These are phyloP conservation scores for Leucozona laternaria DNA, from an alignment of 2,888 invertebrate species.

Conservation along the genomic window DNA sequence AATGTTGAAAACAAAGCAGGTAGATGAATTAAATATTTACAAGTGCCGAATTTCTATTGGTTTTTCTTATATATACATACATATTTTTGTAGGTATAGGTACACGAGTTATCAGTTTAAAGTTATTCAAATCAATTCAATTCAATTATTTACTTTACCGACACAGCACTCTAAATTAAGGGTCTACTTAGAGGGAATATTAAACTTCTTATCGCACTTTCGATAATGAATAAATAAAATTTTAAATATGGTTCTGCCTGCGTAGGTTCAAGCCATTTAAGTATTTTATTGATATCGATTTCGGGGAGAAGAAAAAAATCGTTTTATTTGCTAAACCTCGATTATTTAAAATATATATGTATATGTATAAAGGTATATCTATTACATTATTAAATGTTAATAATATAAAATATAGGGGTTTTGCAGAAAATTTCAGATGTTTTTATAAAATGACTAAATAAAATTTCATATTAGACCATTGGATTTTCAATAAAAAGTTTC, in stretches of 20 bases:
- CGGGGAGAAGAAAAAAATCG: neutral
- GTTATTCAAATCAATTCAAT: slow-evolving; percentile 27
- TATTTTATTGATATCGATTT: neutral
- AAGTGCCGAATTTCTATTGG: neutral
- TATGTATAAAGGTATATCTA: too few species aligned
- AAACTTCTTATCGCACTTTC: neutral
- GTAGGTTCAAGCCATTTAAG: neutral
- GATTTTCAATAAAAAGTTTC: too few species aligned
- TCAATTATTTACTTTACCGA: slow-evolving; percentile 6
- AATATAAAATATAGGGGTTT: too few species aligned
- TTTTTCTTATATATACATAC: neutral
- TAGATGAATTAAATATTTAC: slow-evolving; percentile 2
- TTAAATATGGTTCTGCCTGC: neutral
- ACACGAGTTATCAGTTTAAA: neutral
- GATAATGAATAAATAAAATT: neutral
- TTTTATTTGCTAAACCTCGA: neutral
- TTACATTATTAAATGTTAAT: neutral
- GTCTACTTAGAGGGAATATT: slow-evolving; percentile 21
- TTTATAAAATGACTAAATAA: too few species aligned
- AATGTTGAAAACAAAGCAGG: neutral
- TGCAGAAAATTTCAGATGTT: too few species aligned
- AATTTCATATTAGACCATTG: too few species aligned
- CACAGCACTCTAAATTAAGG: slow-evolving; percentile 6
- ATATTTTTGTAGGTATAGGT: too few species aligned
- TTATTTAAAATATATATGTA: neutral